Base-by-base conservation (phyloP, 2,797 vertebrate genomes). In the Urocyon cinereoargenteus region DNA sequence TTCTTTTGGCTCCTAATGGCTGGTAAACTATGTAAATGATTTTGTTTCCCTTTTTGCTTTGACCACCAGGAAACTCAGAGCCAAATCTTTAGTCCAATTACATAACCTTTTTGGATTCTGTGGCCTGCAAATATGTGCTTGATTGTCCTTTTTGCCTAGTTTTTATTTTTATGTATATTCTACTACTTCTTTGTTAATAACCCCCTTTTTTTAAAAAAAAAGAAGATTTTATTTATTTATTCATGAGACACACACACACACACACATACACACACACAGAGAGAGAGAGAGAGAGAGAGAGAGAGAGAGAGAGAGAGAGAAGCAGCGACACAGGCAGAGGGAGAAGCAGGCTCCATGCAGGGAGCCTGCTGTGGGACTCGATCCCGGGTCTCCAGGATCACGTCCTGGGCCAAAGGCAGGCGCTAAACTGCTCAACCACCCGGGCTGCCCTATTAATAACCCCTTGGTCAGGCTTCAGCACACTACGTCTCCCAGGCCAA, bases 11-110 rank as follows among this genome's bases (percentile, higher is more conserved):
- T 45, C 14, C 21, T 49, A 7, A 73, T 6, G 24, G 31, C 10
- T 13, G 24, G 36, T 51, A 12, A 94, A 61, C 2, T 15, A 70
- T 3, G 7, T 11, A n/a, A 82, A 10, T 57, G 49, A 31, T 21
- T 92, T 73, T 64, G 28, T 59, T 90, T 64, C 40, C 45, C 24
- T 61, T 85, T 96, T 94, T 24, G 24, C 91, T 78, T 92, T 92
- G 36, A 81, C 96, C 57, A 75, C 82, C 53, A 92, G 94, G 93
- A 97, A 96, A 73, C 92, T 91, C 83, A 66, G 49, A 62, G n/a
- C 22, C 9, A 86, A 70, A n/a, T 57, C 8, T 86, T 94, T 16
- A 45, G 4, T 28, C 3, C 15, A 73, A 55, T n/a, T 15, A 70
- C 24, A 64, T 49, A 57, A 24, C 2, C 3, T 51, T 90, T 57